These are phyloP conservation scores for Epicauta chinensis DNA, from an alignment of 1,140 invertebrate species.

Conservation along the genomic window DNA sequence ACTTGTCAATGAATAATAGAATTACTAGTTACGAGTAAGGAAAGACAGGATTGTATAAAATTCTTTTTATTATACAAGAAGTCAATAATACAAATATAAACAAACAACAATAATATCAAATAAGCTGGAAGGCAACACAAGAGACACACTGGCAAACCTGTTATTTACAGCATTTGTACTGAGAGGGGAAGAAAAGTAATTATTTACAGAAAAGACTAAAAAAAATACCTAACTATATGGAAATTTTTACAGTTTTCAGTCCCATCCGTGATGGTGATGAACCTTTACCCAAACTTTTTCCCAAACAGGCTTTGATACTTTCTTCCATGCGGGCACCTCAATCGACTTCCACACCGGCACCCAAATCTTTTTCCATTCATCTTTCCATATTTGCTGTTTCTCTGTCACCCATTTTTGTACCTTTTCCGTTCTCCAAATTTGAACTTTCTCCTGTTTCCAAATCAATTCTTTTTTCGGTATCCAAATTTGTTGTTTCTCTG, in stretches of 20 bases:
- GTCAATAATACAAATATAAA: slow-evolving; percentile 5
- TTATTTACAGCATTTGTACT: slow-evolving; percentile 24
- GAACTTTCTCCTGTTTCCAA: slow-evolving; percentile 65
- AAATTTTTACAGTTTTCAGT: slow-evolving; percentile 41
- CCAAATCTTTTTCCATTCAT: slow-evolving; percentile 52
- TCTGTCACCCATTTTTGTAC: slow-evolving; percentile 60
- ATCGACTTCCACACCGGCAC: slow-evolving; percentile 54
- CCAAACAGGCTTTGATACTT: slow-evolving; percentile 52
- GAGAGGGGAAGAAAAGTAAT: slow-evolving; percentile 9
- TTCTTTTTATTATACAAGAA: slow-evolving; percentile 14
- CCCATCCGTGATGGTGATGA: slow-evolving; percentile 55
- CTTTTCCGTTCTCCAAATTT: slow-evolving; percentile 68
- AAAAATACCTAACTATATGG: background rate
- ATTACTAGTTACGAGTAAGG: no score
- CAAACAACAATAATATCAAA: slow-evolving; percentile 17
- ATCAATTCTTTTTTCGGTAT: slow-evolving; percentile 61
- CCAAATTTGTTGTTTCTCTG: slow-evolving; percentile 60
- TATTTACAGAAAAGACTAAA: slow-evolving; percentile 30
- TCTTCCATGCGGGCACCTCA: slow-evolving; percentile 57
- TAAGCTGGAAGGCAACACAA: slow-evolving; percentile 15
- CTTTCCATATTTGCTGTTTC: slow-evolving; percentile 68
- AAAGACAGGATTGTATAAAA: slow-evolving; percentile 4
- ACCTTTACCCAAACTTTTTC: slow-evolving; percentile 59
- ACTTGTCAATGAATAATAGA: no score
- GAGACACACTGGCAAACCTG: slow-evolving; percentile 26